phyloP scores from a whole-genome alignment of 2,113 vertebrate species.

The Anhinga rufa region DNA sequence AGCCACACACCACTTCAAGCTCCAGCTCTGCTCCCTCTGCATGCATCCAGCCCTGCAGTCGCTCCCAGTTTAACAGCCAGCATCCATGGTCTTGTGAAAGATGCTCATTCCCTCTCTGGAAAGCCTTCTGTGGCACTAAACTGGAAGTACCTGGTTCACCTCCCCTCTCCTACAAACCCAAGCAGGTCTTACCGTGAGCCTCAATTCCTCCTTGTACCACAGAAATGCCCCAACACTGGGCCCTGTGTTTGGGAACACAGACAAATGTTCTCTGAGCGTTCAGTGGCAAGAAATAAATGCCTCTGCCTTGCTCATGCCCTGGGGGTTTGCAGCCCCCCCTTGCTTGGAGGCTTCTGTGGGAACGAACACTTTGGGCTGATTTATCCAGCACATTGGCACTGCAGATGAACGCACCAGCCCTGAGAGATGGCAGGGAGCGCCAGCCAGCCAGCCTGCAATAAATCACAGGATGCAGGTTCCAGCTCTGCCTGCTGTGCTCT shows the following conservation, averaged over 20 bases:
- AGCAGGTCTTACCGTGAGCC: neutral
- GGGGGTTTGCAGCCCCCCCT: neutral
- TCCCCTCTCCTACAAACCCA: neutral
- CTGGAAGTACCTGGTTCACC: neutral
- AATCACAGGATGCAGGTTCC: neutral
- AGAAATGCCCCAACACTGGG: neutral
- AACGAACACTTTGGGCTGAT: neutral
- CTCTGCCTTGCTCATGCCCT: neutral
- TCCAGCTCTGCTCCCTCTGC: neutral
- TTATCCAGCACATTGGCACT: neutral
- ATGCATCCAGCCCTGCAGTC: accelerated
- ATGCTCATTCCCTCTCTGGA: accelerated
- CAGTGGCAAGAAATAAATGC: neutral
- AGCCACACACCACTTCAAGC: neutral
- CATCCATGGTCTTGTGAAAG: accelerated
- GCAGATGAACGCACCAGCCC: neutral
- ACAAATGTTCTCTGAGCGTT: neutral
- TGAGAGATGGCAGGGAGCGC: neutral
- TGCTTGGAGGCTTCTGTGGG: neutral
- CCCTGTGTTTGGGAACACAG: neutral
- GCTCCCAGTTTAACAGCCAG: neutral
- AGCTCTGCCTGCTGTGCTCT: neutral
- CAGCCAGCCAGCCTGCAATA: neutral
- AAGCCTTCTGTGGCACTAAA: neutral
- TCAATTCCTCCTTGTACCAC: neutral